Percentiles rank a stretch among this genome's conserved stretches.
Conservation (phyloP, 2,888 invertebrate genomes). For the Noctua fimbriata region DNA sequence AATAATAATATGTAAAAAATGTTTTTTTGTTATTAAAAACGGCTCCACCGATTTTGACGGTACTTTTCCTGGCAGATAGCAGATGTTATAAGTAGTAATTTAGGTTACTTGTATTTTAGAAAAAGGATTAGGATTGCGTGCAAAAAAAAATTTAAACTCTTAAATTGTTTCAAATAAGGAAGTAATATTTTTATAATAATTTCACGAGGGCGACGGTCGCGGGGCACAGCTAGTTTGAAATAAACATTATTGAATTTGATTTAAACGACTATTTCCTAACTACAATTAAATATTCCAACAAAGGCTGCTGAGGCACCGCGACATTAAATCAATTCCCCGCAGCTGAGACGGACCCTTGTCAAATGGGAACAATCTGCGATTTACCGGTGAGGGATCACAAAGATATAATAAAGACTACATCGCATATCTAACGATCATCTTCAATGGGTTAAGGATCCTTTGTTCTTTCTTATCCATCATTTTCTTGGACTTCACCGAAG, state of each 20-base stretch:
- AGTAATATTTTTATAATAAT: too few species aligned
- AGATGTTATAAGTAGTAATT: too few species aligned
- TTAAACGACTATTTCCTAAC: constrained; percentile 11
- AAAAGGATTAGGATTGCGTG: too few species aligned
- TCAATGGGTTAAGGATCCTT: constrained; percentile 9
- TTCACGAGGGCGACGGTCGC: too few species aligned
- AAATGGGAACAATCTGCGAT: constrained; percentile 55
- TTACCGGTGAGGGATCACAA: constrained; percentile 34
- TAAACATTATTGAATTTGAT: neutral
- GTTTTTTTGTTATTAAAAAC: too few species aligned
- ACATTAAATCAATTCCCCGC: constrained; percentile 52
- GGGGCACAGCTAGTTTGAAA: too few species aligned
- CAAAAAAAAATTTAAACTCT: too few species aligned
- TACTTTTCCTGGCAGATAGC: too few species aligned
- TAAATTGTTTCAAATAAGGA: too few species aligned
- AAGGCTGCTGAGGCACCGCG: constrained; percentile 16
- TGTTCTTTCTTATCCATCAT: constrained; percentile 5
- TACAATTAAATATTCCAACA: constrained; percentile 34
- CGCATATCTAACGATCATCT: constrained; percentile 27
- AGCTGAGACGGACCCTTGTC: constrained; percentile 53
- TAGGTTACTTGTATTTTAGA: too few species aligned
- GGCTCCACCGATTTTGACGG: too few species aligned
- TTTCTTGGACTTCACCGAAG: constrained; percentile 11
- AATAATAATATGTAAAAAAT: too few species aligned
- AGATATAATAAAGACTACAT: constrained; percentile 43